These are phyloP conservation scores for Meriones unguiculatus DNA, from an alignment of 2,113 vertebrate genomes.

Conservation along the genomic window DNA sequence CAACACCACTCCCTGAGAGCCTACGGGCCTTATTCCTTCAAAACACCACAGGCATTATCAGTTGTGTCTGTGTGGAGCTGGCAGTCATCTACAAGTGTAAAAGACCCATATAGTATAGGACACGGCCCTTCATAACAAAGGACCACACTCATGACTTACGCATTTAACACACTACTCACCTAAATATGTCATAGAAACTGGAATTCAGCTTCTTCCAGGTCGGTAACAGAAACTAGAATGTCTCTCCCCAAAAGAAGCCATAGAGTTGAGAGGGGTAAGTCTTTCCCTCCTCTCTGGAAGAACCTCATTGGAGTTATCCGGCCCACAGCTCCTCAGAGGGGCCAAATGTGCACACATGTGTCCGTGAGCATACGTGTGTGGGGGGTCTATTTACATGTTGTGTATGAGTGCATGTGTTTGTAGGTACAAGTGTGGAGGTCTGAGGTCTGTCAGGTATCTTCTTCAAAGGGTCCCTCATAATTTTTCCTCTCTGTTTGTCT, in stretches of 20 bases:
- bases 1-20: background rate
- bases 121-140: no score
- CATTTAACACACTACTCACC: background rate
- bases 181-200: background rate
- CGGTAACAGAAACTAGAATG: background rate
- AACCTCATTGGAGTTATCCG: background rate
- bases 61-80: background rate
- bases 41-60: background rate
- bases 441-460: background rate
- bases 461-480: background rate
- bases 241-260: background rate
- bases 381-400: background rate
- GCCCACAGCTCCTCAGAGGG: background rate
- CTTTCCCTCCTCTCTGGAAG: background rate
- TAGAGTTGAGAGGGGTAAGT: background rate
- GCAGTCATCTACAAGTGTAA: background rate
- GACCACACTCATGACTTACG: background rate
- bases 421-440: background rate
- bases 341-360: background rate
- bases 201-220: background rate
- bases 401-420: background rate
- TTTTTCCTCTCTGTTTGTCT: background rate
- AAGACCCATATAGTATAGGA: background rate
- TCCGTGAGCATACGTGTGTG: background rate
- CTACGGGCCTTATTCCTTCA: background rate